Conservation (phyloP, 2,797 vertebrate species). For the Molossus molossus region DNA sequence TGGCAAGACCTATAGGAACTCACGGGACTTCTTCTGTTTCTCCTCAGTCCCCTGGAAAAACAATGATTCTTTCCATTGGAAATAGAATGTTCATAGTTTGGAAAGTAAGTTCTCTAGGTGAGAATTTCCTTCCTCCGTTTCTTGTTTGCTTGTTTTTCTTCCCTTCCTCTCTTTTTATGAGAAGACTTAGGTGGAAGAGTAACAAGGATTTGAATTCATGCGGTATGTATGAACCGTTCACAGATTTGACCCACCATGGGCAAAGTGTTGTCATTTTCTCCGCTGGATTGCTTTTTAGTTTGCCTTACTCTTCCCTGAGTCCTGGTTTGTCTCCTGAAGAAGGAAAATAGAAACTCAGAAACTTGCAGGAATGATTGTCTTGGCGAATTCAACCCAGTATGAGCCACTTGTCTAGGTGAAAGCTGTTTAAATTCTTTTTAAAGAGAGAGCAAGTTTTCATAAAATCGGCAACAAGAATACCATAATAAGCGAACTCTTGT, state of each 20-base stretch:
- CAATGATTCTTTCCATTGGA: constrained; percentile 36
- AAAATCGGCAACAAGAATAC: constrained; percentile 67
- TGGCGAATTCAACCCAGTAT: constrained; percentile 37
- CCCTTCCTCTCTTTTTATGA: neutral
- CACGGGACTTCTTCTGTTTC: neutral
- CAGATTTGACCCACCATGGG: neutral
- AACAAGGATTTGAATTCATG: constrained; percentile 11
- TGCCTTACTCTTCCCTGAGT: constrained; percentile 55
- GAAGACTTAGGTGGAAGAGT: neutral
- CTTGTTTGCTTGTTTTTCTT: neutral
- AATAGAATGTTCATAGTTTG: constrained; percentile 58
- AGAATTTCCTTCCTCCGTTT: neutral
- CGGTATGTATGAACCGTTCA: constrained; percentile 32
- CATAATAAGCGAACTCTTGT: constrained; percentile 77
- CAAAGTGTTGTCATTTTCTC: constrained; percentile 13
- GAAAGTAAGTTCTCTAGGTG: constrained; percentile 51
- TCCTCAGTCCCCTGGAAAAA: neutral
- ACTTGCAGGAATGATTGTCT: constrained; percentile 75
- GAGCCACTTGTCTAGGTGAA: constrained; percentile 63
- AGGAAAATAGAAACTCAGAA: constrained; percentile 75
- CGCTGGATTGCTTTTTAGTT: neutral
- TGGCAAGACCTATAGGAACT: neutral
- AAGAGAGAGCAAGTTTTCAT: constrained; percentile 51
- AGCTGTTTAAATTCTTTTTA: constrained; percentile 73
- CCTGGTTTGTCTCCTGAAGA: constrained; percentile 59